Percentiles rank a stretch among this genome's conserved stretches.
phyloP scores from a whole-genome alignment of 2,888 invertebrate species.

The Spodoptera exigua region DNA sequence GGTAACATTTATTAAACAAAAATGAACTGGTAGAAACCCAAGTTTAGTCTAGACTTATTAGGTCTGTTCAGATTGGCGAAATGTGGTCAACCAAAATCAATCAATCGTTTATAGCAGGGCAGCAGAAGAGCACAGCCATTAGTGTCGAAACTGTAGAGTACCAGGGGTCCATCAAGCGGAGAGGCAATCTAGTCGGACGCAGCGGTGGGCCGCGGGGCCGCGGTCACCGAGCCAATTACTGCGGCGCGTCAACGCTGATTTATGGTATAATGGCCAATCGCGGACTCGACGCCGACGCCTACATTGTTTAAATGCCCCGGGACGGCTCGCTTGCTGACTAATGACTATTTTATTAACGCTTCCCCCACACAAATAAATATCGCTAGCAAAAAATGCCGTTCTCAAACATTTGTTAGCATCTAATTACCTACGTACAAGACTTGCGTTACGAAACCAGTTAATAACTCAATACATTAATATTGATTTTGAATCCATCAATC shows the following conservation, averaged over 20 bases:
- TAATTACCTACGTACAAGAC: conserved; percentile 23
- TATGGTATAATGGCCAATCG: conserved; percentile 82
- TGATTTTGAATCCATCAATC: conserved; percentile 50
- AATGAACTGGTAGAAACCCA: neutral
- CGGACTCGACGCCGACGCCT: conserved; percentile 77
- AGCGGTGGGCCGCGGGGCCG: conserved; percentile 54
- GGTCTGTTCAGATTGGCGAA: conserved; percentile 6
- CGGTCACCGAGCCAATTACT: conserved; percentile 77
- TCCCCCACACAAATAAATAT: conserved; percentile 36
- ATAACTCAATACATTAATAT: conserved; percentile 43
- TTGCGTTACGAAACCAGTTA: conserved; percentile 31
- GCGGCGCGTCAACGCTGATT: conserved; percentile 84
- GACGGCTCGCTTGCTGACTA: conserved; percentile 53
- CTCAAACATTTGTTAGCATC: conserved; percentile 25
- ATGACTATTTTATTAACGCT: conserved; percentile 53
- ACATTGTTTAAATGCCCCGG: conserved; percentile 82
- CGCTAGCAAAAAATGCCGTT: conserved; percentile 32
- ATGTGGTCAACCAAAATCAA: conserved; percentile 40
- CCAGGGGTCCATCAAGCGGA: conserved; percentile 76
- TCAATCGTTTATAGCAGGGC: conserved; percentile 40
- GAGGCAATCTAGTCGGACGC: conserved; percentile 68
- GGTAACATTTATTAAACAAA: neutral
- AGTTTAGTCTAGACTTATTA: neutral
- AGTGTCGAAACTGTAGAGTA: conserved; percentile 67
- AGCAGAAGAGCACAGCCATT: conserved; percentile 54